Percentiles rank a stretch among this genome's conserved stretches.
Conservation (phyloP, 2,888 invertebrate genomes). For the Diadegma fenestrale region DNA sequence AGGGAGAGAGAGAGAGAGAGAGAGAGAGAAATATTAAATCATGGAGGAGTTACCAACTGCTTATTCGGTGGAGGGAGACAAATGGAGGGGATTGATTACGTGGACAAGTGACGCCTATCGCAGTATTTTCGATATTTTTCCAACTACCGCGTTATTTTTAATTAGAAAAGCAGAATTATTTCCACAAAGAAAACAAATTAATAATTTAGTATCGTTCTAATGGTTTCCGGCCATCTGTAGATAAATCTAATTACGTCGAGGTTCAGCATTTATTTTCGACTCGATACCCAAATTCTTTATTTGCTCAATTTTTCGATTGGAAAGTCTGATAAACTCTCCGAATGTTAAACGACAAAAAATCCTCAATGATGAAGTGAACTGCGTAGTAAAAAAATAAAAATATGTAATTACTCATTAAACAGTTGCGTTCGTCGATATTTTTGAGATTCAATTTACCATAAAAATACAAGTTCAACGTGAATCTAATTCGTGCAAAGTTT, state of each 20-base stretch:
- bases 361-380: not conserved
- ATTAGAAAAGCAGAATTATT: not conserved
- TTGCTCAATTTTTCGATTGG: not conserved
- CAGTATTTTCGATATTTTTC: constrained; percentile 5
- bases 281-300: not conserved
- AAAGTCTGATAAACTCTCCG: not conserved
- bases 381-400: too few relatives aligned
- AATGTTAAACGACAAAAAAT: not conserved
- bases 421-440: not conserved
- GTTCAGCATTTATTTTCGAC: not conserved
- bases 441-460: not conserved
- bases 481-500: not conserved
- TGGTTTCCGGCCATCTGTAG: not conserved
- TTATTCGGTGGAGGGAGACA: not conserved
- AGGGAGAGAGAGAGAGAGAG: not conserved
- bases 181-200: not conserved
- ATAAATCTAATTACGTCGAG: not conserved
- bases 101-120: constrained; percentile 23
- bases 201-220: not conserved
- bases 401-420: not conserved
- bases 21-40: constrained; percentile 33
- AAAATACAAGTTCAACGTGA: not conserved
- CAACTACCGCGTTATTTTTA: constrained; percentile 1
- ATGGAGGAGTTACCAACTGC: constrained; percentile 40
- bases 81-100: constrained; percentile 30